These are phyloP conservation scores for Masticophis lateralis DNA, from an alignment of 2,797 vertebrate species.

Conservation along the genomic window DNA sequence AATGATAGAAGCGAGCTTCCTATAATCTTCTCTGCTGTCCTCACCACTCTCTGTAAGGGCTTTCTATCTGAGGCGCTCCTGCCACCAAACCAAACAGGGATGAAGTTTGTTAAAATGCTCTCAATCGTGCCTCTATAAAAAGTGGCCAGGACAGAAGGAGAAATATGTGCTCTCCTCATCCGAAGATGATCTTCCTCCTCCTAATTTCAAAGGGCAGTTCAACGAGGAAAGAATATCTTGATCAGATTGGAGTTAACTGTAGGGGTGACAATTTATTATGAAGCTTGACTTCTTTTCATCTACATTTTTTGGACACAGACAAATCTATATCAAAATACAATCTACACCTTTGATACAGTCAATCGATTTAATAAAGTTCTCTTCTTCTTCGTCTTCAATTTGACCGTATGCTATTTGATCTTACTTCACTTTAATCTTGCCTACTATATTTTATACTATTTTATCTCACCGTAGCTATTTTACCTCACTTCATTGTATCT, in stretches of 20 bases:
- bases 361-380: background rate
- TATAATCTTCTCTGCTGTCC: no score
- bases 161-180: no score
- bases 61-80: no score
- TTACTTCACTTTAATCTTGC: background rate
- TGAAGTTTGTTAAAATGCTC: no score
- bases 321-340: background rate
- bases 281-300: no score
- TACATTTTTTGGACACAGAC: no score
- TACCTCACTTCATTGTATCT: background rate
- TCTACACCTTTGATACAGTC: background rate
- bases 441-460: background rate
- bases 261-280: background rate
- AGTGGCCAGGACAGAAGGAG: no score
- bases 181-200: no score
- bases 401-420: background rate
- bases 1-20: no score
- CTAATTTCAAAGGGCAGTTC: background rate
- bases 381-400: background rate
- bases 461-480: background rate
- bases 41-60: no score
- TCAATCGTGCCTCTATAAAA: no score
- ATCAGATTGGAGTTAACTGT: background rate
- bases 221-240: background rate
- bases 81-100: no score